phyloP scores from a whole-genome alignment of 2,797 vertebrate species.

The Anolis apletophallus region DNA sequence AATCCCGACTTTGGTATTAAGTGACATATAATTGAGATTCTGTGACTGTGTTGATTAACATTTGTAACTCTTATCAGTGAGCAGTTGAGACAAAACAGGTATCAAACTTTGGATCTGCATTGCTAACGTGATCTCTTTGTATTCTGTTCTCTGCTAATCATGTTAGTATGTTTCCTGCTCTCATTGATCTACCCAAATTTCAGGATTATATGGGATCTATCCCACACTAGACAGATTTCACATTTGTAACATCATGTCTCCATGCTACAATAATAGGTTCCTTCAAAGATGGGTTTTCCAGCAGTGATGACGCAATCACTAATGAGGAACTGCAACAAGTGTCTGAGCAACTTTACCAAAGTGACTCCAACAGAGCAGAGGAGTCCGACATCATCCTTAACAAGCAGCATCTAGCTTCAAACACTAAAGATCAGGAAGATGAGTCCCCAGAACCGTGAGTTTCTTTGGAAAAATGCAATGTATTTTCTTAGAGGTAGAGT shows the following conservation, averaged over 20 bases:
- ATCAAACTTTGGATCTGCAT: not conserved
- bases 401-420: slow-evolving; percentile 62
- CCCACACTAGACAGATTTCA: not conserved
- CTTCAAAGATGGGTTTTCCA: slow-evolving; percentile 72
- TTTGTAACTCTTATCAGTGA: not conserved
- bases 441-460: slow-evolving; percentile 76
- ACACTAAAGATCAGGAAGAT: slow-evolving; percentile 60
- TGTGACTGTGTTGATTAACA: no score
- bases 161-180: not conserved
- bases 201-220: not conserved
- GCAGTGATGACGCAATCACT: slow-evolving; percentile 54
- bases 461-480: not conserved
- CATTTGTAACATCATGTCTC: not conserved
- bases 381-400: slow-evolving; percentile 74
- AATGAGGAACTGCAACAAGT: slow-evolving; percentile 65
- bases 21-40: no score
- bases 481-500: not conserved
- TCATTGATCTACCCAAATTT: not conserved
- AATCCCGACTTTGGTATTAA: no score
- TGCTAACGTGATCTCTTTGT: not conserved
- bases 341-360: slow-evolving; percentile 75
- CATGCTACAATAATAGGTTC: not conserved
- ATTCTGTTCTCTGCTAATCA: not conserved
- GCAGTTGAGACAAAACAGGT: not conserved
- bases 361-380: slow-evolving; percentile 74